These are phyloP conservation scores for Nematolebias whitei DNA, from an alignment of 2,113 vertebrate genomes.

Conservation along the genomic window DNA sequence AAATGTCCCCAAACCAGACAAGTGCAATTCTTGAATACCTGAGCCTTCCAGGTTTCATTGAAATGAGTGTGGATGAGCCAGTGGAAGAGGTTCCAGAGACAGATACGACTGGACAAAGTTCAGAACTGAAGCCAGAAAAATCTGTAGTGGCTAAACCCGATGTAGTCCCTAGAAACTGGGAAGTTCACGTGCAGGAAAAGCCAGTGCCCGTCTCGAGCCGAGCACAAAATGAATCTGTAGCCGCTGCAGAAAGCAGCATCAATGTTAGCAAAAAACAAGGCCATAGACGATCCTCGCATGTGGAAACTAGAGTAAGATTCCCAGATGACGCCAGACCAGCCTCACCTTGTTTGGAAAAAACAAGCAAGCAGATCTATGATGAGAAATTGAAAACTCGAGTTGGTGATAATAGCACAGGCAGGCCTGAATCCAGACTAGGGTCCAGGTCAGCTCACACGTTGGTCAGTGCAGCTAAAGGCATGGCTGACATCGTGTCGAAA, in stretches of 20 bases:
- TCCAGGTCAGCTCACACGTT: constrained; percentile 60
- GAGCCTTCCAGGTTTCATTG: constrained; percentile 83
- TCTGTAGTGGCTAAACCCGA: constrained; percentile 66
- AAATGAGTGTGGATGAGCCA: constrained; percentile 85
- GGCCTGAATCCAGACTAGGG: constrained; percentile 51
- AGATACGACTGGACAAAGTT: constrained; percentile 36
- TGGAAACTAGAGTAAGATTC: constrained; percentile 51
- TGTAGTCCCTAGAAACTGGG: constrained; percentile 76
- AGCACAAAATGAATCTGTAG: constrained; percentile 8
- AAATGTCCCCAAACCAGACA: constrained; percentile 76
- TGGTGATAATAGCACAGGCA: constrained; percentile 39
- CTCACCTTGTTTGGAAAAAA: constrained; percentile 54
- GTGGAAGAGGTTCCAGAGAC: constrained; percentile 59
- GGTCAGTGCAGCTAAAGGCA: constrained; percentile 65
- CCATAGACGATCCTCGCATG: constrained; percentile 21
- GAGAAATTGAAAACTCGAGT: constrained; percentile 61
- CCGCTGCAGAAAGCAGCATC: constrained; percentile 15
- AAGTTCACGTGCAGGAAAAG: constrained; percentile 65
- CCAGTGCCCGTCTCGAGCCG: constrained; percentile 14
- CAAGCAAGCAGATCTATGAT: constrained; percentile 65
- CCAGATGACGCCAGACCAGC: constrained; percentile 49
- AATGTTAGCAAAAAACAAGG: constrained; percentile 27
- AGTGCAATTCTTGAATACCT: constrained; percentile 83
- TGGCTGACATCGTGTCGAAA: constrained; percentile 68
- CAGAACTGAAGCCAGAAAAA: constrained; percentile 31